Conservation (phyloP, 2,888 invertebrate species). For the Amaurobius ferox region DNA sequence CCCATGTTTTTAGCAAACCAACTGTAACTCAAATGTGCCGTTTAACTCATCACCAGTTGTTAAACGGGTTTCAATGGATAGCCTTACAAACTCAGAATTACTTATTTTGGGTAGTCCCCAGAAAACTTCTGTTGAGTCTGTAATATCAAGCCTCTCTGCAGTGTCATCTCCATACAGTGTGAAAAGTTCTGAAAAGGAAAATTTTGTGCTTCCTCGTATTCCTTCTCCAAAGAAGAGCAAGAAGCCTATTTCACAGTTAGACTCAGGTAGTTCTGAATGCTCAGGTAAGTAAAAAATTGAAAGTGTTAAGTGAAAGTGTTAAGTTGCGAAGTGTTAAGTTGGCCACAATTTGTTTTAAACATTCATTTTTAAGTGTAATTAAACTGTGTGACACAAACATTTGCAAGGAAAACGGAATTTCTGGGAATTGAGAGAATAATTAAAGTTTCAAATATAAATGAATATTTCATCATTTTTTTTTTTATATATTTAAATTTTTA, state of each 20-base stretch:
- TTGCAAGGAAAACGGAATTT: too few relatives aligned
- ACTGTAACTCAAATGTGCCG: conserved; percentile 20
- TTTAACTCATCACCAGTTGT: conserved; percentile 44
- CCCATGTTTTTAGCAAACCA: conserved; percentile 14
- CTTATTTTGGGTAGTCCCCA: conserved; percentile 76
- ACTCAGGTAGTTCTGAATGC: too few relatives aligned
- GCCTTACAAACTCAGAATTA: conserved; percentile 77
- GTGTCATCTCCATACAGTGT: not conserved
- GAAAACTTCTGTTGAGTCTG: conserved; percentile 73
- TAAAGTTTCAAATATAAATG: too few relatives aligned
- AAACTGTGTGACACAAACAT: too few relatives aligned
- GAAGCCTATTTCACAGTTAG: conserved; percentile 21
- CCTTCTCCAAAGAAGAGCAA: conserved; percentile 76
- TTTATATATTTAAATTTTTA: too few relatives aligned
- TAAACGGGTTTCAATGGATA: conserved; percentile 78
- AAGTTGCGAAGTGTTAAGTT: too few relatives aligned
- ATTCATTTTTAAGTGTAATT: too few relatives aligned
- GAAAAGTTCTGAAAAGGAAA: conserved; percentile 74
- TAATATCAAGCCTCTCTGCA: not conserved
- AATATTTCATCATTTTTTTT: too few relatives aligned
- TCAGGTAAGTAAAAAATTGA: too few relatives aligned
- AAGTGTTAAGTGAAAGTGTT: too few relatives aligned
- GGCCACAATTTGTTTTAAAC: too few relatives aligned
- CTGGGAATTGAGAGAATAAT: too few relatives aligned
- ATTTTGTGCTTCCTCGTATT: conserved; percentile 77